These are phyloP conservation scores for Chromoteleia sp. DNA, from an alignment of 2,888 invertebrate species.

Conservation along the genomic window DNA sequence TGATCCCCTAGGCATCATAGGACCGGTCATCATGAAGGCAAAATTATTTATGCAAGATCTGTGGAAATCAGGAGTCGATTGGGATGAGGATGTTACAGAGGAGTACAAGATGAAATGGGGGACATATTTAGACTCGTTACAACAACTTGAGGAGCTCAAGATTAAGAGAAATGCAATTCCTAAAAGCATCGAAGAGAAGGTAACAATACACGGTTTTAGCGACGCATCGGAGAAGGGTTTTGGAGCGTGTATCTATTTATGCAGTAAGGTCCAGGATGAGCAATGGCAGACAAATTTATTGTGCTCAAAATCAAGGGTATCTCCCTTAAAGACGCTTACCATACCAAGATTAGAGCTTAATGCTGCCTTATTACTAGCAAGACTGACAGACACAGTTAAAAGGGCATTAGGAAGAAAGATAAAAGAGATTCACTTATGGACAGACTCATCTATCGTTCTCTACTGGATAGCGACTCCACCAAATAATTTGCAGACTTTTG, in stretches of 20 bases:
- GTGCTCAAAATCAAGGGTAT: conserved; percentile 68
- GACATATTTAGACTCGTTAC: not conserved
- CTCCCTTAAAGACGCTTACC: conserved; percentile 32
- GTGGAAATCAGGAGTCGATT: conserved; percentile 23
- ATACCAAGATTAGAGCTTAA: conserved; percentile 51
- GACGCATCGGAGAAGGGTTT: conserved; percentile 72
- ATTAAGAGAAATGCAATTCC: conserved; percentile 1
- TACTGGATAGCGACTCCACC: not conserved
- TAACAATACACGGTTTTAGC: conserved; percentile 13
- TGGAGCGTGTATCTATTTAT: conserved; percentile 72
- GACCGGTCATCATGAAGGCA: conserved; percentile 6
- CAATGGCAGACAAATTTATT: conserved; percentile 18
- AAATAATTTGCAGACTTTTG: conserved; percentile 1
- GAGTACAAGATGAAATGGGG: conserved; percentile 4
- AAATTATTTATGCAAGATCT: conserved; percentile 21
- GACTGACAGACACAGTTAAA: not conserved
- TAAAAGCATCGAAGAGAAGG: not conserved
- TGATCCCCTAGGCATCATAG: not conserved
- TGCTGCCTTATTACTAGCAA: conserved; percentile 27
- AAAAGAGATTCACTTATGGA: conserved; percentile 1
- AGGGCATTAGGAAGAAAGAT: not conserved
- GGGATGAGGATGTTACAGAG: conserved; percentile 45
- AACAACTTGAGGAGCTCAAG: not conserved
- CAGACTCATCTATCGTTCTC: not conserved
- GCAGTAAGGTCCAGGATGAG: not conserved